A percentile compares a stretch with the other conserved stretches of the same genome.
phyloP scores from a whole-genome alignment of 2,797 vertebrate genomes.

The Galaxias olidus region DNA sequence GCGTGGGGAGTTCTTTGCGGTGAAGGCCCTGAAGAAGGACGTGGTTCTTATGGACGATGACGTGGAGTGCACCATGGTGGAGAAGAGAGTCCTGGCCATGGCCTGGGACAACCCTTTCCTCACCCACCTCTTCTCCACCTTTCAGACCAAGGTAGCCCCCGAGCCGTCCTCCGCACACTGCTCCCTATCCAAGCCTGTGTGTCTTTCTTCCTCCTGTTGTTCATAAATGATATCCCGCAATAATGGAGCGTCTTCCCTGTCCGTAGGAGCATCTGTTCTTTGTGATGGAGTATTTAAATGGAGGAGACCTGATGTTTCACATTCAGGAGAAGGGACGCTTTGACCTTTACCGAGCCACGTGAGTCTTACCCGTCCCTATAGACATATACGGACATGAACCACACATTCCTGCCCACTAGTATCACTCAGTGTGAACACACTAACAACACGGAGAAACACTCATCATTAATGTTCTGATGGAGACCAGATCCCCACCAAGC shows the following conservation, averaged over 20 bases:
- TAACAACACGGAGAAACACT: slow-evolving; percentile 15
- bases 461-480: slow-evolving; percentile 25
- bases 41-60: slow-evolving; percentile 98
- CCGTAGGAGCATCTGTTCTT: slow-evolving; percentile 96
- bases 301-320: slow-evolving; percentile 98
- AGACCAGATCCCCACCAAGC: slow-evolving; percentile 17
- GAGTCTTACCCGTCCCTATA: slow-evolving; percentile 53
- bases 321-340: slow-evolving; percentile 99
- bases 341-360: slow-evolving; percentile 91
- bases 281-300: slow-evolving; percentile 99
- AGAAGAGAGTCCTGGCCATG: slow-evolving; percentile 93
- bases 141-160: slow-evolving; percentile 90
- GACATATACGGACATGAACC: slow-evolving; percentile 14
- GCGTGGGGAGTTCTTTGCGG: slow-evolving; percentile 87
- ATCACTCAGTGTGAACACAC: slow-evolving; percentile 6
- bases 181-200: too few relatives aligned
- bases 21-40: slow-evolving; percentile 97
- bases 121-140: slow-evolving; percentile 93
- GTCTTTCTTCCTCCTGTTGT: too few relatives aligned
- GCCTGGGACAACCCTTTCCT: slow-evolving; percentile 98
- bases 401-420: slow-evolving; percentile 2
- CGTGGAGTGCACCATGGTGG: slow-evolving; percentile 98
- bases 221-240: too few relatives aligned
- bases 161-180: too few relatives aligned
- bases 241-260: slow-evolving; percentile 4